Evolutionary conservation across 2,797 vertebrate species (phyloP).

Genomic region (Acanthurus leucopareius): DNA sequence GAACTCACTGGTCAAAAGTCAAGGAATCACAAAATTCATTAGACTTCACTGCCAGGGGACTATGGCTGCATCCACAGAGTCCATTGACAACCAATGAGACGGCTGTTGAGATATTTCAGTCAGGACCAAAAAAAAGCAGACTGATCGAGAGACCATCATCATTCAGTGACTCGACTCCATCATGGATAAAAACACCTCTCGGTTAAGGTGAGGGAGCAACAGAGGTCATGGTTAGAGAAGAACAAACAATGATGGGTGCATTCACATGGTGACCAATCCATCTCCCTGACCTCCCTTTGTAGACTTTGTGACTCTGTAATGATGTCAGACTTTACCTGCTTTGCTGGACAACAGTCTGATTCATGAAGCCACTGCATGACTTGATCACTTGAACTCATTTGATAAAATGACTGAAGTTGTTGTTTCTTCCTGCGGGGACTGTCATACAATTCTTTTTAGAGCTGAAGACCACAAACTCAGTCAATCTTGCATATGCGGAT

Average conservation of each 20-base stretch:
- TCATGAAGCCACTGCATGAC: not conserved
- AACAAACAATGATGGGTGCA: constrained; percentile 12
- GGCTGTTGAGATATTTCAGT: constrained; percentile 4
- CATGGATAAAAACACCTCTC: not conserved
- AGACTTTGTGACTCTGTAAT: not conserved
- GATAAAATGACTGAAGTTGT: not conserved
- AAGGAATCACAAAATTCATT: not conserved
- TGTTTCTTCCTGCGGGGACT: not conserved
- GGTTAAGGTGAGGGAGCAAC: constrained; percentile 18
- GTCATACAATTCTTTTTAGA: not conserved
- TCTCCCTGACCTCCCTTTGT: not conserved
- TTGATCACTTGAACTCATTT: not conserved
- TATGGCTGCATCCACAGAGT: not conserved
- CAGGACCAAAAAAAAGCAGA: not conserved
- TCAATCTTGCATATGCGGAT: constrained; percentile 24
- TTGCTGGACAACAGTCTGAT: not conserved
- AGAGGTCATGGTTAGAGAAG: not conserved
- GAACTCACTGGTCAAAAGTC: not conserved
- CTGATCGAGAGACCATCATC: not conserved
- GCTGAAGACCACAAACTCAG: constrained; percentile 31
- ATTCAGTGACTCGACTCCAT: not conserved
- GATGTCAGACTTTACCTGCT: constrained; percentile 17
- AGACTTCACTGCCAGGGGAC: not conserved
- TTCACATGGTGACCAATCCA: not conserved
- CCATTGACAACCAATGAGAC: not conserved